Conservation (phyloP, 2,113 vertebrate species). For the Ameiurus melas region DNA sequence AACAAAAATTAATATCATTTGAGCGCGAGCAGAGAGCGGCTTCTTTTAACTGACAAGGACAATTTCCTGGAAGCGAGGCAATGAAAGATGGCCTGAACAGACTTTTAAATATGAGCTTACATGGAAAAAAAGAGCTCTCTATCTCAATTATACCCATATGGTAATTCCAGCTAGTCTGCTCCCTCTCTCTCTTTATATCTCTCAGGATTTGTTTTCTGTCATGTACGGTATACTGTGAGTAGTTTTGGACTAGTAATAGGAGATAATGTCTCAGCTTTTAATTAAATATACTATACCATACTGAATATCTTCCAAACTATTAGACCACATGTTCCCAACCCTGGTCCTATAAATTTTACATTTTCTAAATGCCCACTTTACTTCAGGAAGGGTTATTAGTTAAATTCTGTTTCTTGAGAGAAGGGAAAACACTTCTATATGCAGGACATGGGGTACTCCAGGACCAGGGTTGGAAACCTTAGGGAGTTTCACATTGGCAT, state of each 20-base stretch:
- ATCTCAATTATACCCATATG: slow-evolving; percentile 23
- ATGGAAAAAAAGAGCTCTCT: slow-evolving; percentile 32
- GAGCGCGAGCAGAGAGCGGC: slow-evolving; percentile 30
- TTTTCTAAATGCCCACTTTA: background rate
- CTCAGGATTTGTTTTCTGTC: slow-evolving; percentile 38
- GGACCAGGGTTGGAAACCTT: background rate
- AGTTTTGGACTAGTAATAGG: slow-evolving; percentile 4
- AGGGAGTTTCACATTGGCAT: no score
- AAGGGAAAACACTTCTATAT: background rate
- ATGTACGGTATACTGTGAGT: slow-evolving; percentile 40
- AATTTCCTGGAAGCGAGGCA: slow-evolving; percentile 54
- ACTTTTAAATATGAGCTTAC: slow-evolving; percentile 41
- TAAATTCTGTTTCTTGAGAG: background rate
- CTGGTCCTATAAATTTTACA: background rate
- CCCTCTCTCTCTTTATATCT: background rate
- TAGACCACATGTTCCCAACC: background rate
- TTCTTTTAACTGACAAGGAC: slow-evolving; percentile 56
- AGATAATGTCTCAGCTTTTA: slow-evolving; percentile 22
- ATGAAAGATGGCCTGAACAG: slow-evolving; percentile 45
- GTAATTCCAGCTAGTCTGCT: background rate
- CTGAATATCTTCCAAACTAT: slow-evolving; percentile 8
- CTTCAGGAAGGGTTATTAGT: background rate
- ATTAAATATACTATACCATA: background rate
- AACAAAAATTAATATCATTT: slow-evolving; percentile 60
- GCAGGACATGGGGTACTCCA: background rate